A percentile compares a stretch with the other conserved stretches of the same genome.
phyloP scores from a whole-genome alignment of 2,797 vertebrate species.

The Labeo calbasu region DNA sequence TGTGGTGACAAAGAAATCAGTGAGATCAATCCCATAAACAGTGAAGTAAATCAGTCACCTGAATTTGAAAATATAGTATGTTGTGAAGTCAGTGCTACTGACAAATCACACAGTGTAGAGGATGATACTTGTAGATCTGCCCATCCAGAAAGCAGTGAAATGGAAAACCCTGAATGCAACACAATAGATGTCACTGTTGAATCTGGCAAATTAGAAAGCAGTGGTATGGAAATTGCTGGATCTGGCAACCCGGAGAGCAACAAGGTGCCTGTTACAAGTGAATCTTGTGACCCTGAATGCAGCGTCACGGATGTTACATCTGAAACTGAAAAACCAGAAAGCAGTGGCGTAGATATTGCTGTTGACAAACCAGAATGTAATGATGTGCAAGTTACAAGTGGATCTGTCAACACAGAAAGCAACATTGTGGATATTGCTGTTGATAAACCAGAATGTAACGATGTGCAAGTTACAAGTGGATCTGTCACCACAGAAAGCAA shows the following conservation, averaged over 20 bases:
- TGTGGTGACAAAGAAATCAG: neutral
- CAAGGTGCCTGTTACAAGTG: neutral
- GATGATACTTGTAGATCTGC: neutral
- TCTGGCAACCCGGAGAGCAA: neutral
- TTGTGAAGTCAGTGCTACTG: neutral
- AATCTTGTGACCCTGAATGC: constrained; percentile 5
- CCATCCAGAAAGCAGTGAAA: neutral
- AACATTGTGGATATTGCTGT: neutral
- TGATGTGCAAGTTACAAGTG: neutral
- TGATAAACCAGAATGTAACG: neutral
- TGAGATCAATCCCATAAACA: neutral
- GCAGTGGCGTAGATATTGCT: neutral
- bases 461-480: neutral
- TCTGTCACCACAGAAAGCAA: neutral
- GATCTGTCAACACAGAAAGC: neutral
- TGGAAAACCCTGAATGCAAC: constrained; percentile 19
- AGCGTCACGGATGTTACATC: neutral
- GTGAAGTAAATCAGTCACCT: neutral
- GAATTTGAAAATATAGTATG: neutral
- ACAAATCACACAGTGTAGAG: neutral
- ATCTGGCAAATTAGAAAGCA: neutral
- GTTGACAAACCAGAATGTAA: neutral
- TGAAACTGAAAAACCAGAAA: neutral
- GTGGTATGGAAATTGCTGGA: neutral
- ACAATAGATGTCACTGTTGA: neutral